These are phyloP conservation scores for Ceryle rudis DNA, from an alignment of 2,797 vertebrate genomes.

Conservation along the genomic window DNA sequence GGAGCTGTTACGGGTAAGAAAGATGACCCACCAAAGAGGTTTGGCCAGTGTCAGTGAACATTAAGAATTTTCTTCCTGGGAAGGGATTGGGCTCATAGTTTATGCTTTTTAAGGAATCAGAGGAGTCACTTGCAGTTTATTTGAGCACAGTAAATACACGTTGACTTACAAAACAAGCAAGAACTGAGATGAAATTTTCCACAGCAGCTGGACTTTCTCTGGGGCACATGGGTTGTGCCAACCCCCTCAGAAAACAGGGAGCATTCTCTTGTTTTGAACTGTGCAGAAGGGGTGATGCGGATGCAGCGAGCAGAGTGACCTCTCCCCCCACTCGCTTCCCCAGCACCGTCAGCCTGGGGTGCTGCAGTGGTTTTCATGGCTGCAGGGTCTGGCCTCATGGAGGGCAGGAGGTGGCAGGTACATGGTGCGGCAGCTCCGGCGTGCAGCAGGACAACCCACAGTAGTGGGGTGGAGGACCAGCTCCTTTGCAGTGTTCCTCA, in stretches of 20 bases:
- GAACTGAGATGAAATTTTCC: background rate
- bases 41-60: background rate
- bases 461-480: background rate
- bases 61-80: background rate
- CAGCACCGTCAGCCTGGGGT: background rate
- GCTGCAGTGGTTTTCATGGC: fast-evolving
- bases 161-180: background rate
- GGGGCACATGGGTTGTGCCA: background rate
- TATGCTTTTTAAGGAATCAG: background rate
- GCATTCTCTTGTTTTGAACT: background rate
- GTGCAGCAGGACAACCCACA: fast-evolving
- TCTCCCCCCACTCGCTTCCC: background rate
- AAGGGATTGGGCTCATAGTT: background rate
- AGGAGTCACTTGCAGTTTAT: background rate
- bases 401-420: background rate
- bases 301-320: background rate
- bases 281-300: background rate
- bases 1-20: background rate
- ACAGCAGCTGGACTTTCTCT: background rate
- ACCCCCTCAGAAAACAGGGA: background rate
- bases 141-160: background rate
- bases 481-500: background rate
- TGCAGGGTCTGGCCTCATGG: background rate
- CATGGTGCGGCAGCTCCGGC: background rate
- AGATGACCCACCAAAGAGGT: background rate